phyloP scores from a whole-genome alignment of 2,888 invertebrate genomes.

The Conchocele bisecta region DNA sequence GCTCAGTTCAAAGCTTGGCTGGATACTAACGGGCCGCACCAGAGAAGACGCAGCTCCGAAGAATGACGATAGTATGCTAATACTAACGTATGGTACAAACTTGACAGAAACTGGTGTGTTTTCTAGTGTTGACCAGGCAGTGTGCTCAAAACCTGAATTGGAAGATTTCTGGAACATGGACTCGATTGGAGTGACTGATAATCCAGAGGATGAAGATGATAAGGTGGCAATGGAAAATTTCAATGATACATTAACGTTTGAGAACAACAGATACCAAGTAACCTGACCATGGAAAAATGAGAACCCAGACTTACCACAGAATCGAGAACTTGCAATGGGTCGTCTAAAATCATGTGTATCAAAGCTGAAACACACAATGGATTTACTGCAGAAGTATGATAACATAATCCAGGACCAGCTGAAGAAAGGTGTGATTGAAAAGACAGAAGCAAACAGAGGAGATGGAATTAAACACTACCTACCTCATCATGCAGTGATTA shows the following conservation, averaged over 20 bases:
- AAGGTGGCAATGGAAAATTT: background rate
- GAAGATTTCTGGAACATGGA: constrained; percentile 43
- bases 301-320: constrained; percentile 10
- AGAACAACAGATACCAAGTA: constrained; percentile 10
- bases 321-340: constrained; percentile 10
- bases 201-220: constrained; percentile 5
- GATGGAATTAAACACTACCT: constrained; percentile 1
- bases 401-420: constrained; percentile 21
- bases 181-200: constrained; percentile 35
- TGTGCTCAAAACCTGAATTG: constrained; percentile 25
- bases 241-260: constrained; percentile 16
- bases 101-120: background rate
- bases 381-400: constrained; percentile 7
- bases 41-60: background rate
- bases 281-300: constrained; percentile 26
- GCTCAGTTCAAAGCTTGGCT: constrained; percentile 7
- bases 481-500: constrained; percentile 8
- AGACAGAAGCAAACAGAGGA: background rate
- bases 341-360: constrained; percentile 2
- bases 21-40: constrained; percentile 12
- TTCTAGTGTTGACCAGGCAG: constrained; percentile 12
- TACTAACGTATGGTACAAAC: constrained; percentile 7
- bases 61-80: constrained; percentile 3
- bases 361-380: constrained; percentile 4
- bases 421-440: constrained; percentile 24